Percentiles rank a stretch among this genome's conserved stretches.
phyloP scores from a whole-genome alignment of 2,113 vertebrate genomes.

The Chlorodrepanis virens region DNA sequence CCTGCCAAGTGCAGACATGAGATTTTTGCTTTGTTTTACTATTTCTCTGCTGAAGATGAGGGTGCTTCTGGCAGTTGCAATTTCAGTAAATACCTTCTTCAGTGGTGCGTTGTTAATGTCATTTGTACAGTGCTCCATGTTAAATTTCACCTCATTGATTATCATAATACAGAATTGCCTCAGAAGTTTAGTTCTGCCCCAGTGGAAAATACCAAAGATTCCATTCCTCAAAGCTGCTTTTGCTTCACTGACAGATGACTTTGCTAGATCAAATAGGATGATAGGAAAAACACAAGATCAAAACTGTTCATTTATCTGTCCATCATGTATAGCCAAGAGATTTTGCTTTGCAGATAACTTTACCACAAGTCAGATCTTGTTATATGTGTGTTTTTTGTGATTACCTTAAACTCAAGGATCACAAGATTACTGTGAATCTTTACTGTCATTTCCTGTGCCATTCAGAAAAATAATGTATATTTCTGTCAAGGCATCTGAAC shows the following conservation, averaged over 20 bases:
- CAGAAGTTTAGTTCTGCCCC: not conserved
- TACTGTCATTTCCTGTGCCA: not conserved
- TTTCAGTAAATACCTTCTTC: not conserved
- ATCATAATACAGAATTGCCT: conserved; percentile 7
- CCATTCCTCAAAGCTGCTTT: conserved; percentile 44
- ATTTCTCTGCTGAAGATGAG: not conserved
- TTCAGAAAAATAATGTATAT: not conserved
- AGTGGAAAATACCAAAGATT: conserved; percentile 53
- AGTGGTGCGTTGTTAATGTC: not conserved
- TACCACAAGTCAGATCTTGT: conserved; percentile 19
- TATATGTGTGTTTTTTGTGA: not conserved
- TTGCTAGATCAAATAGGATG: conserved; percentile 3
- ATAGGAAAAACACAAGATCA: conserved; percentile 25
- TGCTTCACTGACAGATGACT: conserved; percentile 31
- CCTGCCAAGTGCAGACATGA: not conserved
- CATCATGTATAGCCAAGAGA: not conserved
- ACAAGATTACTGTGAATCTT: not conserved
- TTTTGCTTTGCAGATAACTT: conserved; percentile 23
- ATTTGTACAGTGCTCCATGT: not conserved
- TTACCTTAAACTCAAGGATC: not conserved
- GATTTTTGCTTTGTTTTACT: not conserved
- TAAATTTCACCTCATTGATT: conserved; percentile 41
- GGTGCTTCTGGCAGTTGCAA: not conserved
- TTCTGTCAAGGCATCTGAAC: not conserved
- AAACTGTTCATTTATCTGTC: conserved; percentile 32